Percentiles rank a stretch among this genome's conserved stretches.
These are phyloP conservation scores for Holothuria scabra DNA, from an alignment of 53 echinoderm and acorn worm species.

Conservation along the genomic window DNA sequence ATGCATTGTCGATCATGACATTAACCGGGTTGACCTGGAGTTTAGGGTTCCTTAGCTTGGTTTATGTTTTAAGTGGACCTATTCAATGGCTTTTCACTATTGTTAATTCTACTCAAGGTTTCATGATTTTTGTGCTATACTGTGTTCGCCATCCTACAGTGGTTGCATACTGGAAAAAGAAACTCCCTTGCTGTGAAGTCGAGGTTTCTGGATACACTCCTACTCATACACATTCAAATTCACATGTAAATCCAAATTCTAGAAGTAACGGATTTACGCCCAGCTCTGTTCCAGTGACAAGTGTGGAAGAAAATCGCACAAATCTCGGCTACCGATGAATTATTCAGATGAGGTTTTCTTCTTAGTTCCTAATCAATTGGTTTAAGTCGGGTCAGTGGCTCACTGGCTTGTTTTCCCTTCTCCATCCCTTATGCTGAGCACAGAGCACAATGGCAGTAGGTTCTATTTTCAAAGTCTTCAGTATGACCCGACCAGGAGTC, in stretches of 20 bases:
- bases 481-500: too few species aligned
- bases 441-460: too few species aligned
- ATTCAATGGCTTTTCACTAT: conserved; percentile 78
- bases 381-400: too few species aligned
- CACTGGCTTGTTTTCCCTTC: too few species aligned
- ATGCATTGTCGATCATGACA: conserved; percentile 72
- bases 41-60: conserved; percentile 74
- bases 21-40: conserved; percentile 85
- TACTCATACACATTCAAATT: neutral
- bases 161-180: conserved; percentile 50
- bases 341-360: too few species aligned
- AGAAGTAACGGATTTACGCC: neutral
- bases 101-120: conserved; percentile 83
- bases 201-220: conserved; percentile 4
- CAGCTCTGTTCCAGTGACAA: neutral
- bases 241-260: neutral
- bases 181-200: conserved; percentile 11
- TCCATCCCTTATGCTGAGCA: too few species aligned
- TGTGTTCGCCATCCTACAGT: conserved; percentile 79
- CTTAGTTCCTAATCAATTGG: too few species aligned
- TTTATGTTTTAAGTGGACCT: conserved; percentile 65
- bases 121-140: conserved; percentile 83
- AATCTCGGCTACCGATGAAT: too few species aligned
- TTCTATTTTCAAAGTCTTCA: too few species aligned
- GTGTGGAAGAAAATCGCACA: conserved; percentile 13